Conservation (phyloP, 2,113 vertebrate species). For the Microtus pennsylvanicus region DNA sequence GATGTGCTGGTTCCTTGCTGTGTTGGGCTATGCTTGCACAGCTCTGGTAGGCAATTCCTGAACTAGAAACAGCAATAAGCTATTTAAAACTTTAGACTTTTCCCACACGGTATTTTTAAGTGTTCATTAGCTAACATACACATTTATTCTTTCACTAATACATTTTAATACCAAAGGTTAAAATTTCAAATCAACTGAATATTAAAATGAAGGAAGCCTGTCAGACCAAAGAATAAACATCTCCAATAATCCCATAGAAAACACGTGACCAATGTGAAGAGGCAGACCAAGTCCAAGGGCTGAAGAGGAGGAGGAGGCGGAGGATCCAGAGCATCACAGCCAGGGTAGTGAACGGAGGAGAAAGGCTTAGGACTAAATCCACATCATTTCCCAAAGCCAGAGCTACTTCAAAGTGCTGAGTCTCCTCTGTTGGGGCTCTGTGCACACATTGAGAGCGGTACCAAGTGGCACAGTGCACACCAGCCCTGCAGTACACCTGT, state of each 20-base stretch:
- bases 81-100: background rate
- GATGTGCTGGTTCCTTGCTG: background rate
- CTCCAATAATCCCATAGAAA: background rate
- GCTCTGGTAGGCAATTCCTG: background rate
- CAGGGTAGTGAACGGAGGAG: background rate
- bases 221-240: background rate
- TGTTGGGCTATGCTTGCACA: too few species aligned
- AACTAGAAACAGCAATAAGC: background rate
- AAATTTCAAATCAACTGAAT: background rate
- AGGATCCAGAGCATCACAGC: background rate
- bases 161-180: conserved; percentile 11
- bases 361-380: background rate
- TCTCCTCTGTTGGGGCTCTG: background rate
- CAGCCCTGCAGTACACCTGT: conserved; percentile 57
- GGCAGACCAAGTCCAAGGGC: background rate
- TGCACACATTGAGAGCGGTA: background rate
- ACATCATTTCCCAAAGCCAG: background rate
- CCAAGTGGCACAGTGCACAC: background rate
- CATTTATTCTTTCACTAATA: background rate
- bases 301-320: background rate
- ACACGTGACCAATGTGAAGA: background rate
- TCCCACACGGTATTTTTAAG: background rate
- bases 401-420: background rate
- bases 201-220: background rate
- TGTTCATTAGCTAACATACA: background rate